Percentiles rank a stretch among this genome's conserved stretches.
Evolutionary conservation across 1,140 invertebrate genomes (phyloP).

Genomic region (Lutraria rhynchaena): DNA sequence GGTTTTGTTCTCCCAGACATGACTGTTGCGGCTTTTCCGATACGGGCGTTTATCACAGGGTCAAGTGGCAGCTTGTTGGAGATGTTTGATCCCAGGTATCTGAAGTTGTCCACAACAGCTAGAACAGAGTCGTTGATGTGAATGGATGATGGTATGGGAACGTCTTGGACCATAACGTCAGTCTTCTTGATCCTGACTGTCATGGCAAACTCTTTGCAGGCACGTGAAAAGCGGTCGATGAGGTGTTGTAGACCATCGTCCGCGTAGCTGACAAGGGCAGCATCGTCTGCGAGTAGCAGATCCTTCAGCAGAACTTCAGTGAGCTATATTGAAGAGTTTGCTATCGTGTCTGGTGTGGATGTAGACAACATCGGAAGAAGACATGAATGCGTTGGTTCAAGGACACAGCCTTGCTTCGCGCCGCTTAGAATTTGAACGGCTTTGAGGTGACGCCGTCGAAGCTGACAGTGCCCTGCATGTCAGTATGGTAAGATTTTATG

Average conservation of each 20-base stretch:
- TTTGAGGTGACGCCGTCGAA: constrained; percentile 14
- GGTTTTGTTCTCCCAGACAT: no score
- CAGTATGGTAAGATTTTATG: constrained; percentile 39
- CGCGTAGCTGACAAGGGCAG: no score
- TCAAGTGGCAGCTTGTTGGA: constrained; percentile 3
- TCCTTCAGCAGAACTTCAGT: no score
- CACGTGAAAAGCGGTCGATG: constrained; percentile 16
- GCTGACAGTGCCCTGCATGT: constrained; percentile 12
- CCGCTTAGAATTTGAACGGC: background rate
- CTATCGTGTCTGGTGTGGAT: no score
- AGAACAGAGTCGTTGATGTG: background rate
- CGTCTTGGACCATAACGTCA: constrained; percentile 25
- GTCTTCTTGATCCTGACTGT: no score
- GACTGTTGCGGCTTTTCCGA: constrained; percentile 1
- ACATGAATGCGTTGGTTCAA: constrained; percentile 21
- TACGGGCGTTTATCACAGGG: constrained; percentile 16
- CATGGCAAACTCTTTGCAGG: constrained; percentile 15
- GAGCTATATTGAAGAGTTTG: no score
- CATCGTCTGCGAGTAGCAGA: no score
- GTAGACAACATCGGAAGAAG: constrained; percentile 22
- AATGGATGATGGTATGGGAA: background rate
- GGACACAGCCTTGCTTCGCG: constrained; percentile 23
- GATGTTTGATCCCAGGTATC: background rate
- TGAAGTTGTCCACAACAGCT: constrained; percentile 14
- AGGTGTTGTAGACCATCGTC: no score